Conservation (phyloP, 2,797 vertebrate genomes). For the Falco naumanni region DNA sequence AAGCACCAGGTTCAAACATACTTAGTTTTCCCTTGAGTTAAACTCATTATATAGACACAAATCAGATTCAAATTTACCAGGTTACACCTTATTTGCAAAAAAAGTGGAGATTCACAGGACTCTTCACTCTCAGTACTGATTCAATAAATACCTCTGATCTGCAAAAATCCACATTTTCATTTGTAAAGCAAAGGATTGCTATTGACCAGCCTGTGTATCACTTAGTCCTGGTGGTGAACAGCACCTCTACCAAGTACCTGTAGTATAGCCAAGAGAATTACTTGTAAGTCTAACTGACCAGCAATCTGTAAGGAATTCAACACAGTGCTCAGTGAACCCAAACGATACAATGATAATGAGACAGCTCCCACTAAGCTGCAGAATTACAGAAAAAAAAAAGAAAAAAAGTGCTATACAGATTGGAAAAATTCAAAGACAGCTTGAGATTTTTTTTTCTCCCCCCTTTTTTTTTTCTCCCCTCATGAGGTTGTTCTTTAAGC, state of each 20-base stretch:
- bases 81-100: constrained; percentile 14
- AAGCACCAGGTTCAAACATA: neutral
- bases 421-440: neutral
- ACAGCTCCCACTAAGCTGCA: neutral
- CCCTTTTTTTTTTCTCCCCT: neutral
- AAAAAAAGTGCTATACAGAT: neutral
- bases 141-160: neutral
- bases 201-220: neutral
- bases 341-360: neutral
- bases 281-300: neutral
- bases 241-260: neutral
- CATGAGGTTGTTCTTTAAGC: neutral
- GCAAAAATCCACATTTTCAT: neutral
- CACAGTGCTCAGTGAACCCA: neutral
- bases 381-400: neutral
- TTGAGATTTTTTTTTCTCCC: neutral
- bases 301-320: neutral
- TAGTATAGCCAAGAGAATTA: neutral
- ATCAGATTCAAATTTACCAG: constrained; percentile 5
- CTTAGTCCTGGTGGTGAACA: neutral
- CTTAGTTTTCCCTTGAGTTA: constrained; percentile 16
- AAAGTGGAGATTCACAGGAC: neutral
- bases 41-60: neutral
- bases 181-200: neutral
- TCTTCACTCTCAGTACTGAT: neutral